Evolutionary conservation across 2,113 vertebrate genomes (phyloP).

Genomic region (Psephotus haematonotus): DNA sequence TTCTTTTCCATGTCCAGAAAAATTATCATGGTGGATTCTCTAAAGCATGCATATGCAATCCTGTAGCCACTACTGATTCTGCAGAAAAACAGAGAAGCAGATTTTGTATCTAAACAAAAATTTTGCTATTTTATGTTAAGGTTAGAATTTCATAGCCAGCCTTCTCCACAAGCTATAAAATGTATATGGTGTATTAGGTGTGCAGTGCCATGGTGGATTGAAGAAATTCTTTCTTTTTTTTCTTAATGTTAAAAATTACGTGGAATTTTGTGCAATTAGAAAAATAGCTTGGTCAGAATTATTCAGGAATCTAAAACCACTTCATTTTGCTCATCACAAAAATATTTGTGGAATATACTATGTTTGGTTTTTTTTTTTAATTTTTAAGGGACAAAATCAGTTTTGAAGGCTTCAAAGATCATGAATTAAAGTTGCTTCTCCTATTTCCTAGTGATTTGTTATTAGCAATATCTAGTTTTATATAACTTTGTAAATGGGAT

Average conservation of each 20-base stretch:
- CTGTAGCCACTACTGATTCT: background rate
- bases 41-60: background rate
- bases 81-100: background rate
- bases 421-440: background rate
- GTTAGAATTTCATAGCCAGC: background rate
- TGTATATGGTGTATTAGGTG: background rate
- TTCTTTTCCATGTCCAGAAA: background rate
- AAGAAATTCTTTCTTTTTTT: background rate
- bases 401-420: background rate
- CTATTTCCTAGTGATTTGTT: background rate
- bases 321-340: background rate
- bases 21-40: background rate
- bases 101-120: background rate
- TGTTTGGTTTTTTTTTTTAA: background rate
- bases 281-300: background rate
- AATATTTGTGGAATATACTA: background rate
- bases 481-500: background rate
- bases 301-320: background rate
- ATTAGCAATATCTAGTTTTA: background rate
- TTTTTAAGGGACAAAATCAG: background rate
- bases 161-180: background rate
- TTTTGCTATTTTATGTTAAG: background rate
- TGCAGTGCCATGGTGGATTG: background rate
- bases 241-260: background rate
- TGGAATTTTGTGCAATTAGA: background rate